These are phyloP conservation scores for Stenodema calcarata DNA, from an alignment of 2,888 invertebrate genomes.

Conservation along the genomic window DNA sequence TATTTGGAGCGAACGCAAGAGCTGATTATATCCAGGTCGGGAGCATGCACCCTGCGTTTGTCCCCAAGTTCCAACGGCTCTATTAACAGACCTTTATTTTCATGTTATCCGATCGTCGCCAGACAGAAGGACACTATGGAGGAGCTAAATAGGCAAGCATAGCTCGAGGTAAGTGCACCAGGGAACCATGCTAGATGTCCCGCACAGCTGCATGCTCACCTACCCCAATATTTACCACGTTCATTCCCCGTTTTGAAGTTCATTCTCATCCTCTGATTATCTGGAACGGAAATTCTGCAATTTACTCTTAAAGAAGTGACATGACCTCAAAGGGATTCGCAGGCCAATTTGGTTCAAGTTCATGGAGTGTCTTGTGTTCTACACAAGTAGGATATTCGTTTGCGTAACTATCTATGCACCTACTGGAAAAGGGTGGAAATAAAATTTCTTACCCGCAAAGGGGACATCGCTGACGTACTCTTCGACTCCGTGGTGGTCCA, in stretches of 20 bases:
- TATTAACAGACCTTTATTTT: not conserved
- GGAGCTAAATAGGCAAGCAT: constrained; percentile 16
- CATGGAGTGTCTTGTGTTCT: not conserved
- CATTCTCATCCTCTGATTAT: constrained; percentile 17
- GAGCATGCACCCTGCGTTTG: not conserved
- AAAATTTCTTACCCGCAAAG: constrained; percentile 75
- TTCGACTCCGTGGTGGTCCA: constrained; percentile 74
- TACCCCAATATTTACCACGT: constrained; percentile 41
- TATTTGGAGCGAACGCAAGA: not conserved
- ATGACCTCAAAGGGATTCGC: not conserved
- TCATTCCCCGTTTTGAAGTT: constrained; percentile 12
- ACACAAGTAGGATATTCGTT: not conserved
- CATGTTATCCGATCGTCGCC: not conserved
- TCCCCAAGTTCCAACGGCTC: not conserved
- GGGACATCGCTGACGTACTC: constrained; percentile 86
- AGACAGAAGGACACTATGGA: not conserved
- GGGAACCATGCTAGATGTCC: constrained; percentile 32
- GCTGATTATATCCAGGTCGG: not conserved
- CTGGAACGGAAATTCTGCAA: constrained; percentile 36
- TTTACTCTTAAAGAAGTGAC: not conserved
- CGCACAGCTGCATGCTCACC: constrained; percentile 35
- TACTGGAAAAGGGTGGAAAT: not conserved
- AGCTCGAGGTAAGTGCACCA: constrained; percentile 15
- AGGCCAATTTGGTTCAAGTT: not conserved
- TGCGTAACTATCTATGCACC: not conserved